Percentiles rank a stretch among this genome's conserved stretches.
phyloP scores from a whole-genome alignment of 2,888 invertebrate genomes.

The Ernsta delagoae region DNA sequence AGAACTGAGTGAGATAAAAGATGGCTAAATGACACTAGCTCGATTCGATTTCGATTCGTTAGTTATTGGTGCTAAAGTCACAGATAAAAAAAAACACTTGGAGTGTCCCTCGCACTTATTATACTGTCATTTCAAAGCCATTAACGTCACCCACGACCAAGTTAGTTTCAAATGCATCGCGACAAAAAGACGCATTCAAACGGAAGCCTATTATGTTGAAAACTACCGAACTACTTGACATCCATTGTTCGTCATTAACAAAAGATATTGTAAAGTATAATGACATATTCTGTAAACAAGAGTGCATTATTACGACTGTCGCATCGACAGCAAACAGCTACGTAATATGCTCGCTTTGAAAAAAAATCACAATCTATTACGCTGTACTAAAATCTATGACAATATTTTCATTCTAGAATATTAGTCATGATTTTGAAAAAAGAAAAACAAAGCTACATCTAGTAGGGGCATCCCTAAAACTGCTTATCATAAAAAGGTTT shows the following conservation, averaged over 20 bases:
- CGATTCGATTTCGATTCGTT: no score
- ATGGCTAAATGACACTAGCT: no score
- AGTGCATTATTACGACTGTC: not conserved
- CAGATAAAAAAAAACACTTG: not conserved
- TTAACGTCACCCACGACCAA: slow-evolving; percentile 1
- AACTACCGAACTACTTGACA: slow-evolving; percentile 18
- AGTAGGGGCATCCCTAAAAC: no score
- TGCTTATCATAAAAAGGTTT: no score
- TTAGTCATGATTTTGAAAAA: no score
- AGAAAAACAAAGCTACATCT: no score
- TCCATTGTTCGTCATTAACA: slow-evolving; percentile 33
- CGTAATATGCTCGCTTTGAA: not conserved
- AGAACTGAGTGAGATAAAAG: no score
- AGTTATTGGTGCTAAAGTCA: no score
- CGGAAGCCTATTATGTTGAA: slow-evolving; percentile 31
- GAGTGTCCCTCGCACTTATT: slow-evolving; percentile 1
- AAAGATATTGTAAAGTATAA: slow-evolving; percentile 31
- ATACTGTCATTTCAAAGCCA: slow-evolving; percentile 3
- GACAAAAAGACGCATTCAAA: slow-evolving; percentile 13
- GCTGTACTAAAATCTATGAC: no score
- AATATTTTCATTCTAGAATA: no score
- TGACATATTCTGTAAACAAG: slow-evolving; percentile 17
- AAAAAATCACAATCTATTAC: not conserved
- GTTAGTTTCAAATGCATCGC: slow-evolving; percentile 17
- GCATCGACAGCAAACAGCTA: not conserved